Conservation (phyloP, 2,113 vertebrate genomes). For the Ursus arctos region DNA sequence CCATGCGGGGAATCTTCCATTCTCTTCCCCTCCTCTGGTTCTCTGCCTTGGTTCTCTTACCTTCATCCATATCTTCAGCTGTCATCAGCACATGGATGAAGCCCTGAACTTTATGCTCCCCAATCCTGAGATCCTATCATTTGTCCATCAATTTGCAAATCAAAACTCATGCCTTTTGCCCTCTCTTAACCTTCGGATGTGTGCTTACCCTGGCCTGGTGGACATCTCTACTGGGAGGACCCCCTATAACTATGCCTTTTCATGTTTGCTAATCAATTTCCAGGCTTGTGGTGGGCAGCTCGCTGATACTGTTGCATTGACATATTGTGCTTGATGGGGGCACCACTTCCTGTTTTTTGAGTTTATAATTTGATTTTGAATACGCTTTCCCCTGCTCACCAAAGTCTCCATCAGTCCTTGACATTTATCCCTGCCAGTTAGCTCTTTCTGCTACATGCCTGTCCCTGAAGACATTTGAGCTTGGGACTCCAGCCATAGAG, state of each 20-base stretch:
- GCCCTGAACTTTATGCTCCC: neutral
- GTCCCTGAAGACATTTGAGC: neutral
- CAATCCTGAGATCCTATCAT: neutral
- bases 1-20: accelerated
- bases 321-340: neutral
- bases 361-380: neutral
- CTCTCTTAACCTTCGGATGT: neutral
- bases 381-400: neutral
- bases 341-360: neutral
- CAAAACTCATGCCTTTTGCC: neutral
- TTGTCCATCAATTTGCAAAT: neutral
- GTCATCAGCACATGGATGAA: neutral
- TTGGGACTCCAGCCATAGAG: neutral
- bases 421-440: neutral
- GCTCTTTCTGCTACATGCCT: neutral
- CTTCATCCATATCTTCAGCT: neutral
- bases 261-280: neutral
- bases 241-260: neutral
- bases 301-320: neutral
- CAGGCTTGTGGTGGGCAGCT: neutral
- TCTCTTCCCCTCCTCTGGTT: neutral
- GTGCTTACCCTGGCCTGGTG: neutral
- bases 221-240: neutral
- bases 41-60: neutral
- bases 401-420: neutral